phyloP scores from a whole-genome alignment of 2,888 invertebrate species.

The Lasioglossum morio region DNA sequence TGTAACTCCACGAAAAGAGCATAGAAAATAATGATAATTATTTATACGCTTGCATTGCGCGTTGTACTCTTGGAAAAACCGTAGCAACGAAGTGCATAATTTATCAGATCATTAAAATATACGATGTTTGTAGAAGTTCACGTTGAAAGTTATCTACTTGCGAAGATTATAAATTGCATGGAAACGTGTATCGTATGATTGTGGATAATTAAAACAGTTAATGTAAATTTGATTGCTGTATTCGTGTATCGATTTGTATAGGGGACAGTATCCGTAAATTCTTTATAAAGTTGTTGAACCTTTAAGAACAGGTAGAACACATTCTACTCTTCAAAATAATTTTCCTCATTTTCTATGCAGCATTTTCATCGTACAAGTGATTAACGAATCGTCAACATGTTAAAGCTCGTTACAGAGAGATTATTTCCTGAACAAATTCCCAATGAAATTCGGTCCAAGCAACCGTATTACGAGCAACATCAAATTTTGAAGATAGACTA shows the following conservation, averaged over 20 bases:
- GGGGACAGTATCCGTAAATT: not conserved
- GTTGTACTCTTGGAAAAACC: not conserved
- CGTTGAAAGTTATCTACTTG: not conserved
- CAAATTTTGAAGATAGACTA: not conserved
- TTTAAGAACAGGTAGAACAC: not conserved
- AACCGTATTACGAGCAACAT: not conserved
- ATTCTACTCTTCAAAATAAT: not conserved
- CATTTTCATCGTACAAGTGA: not conserved
- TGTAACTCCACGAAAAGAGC: not conserved
- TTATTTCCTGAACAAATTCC: not conserved
- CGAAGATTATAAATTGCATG: not conserved
- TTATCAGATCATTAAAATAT: not conserved
- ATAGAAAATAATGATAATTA: not conserved
- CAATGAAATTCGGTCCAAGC: not conserved
- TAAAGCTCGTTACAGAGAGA: not conserved
- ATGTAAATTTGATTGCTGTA: not conserved
- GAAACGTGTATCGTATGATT: not conserved
- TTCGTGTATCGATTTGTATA: not conserved
- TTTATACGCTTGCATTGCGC: not conserved
- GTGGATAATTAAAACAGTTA: not conserved
- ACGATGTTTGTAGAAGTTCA: not conserved
- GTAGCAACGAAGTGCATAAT: not conserved
- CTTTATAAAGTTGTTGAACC: too few species aligned
- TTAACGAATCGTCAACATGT: too few species aligned
- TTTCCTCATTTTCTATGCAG: not conserved